These are phyloP conservation scores for Agrotis segetum DNA, from an alignment of 2,888 invertebrate genomes.

Conservation along the genomic window DNA sequence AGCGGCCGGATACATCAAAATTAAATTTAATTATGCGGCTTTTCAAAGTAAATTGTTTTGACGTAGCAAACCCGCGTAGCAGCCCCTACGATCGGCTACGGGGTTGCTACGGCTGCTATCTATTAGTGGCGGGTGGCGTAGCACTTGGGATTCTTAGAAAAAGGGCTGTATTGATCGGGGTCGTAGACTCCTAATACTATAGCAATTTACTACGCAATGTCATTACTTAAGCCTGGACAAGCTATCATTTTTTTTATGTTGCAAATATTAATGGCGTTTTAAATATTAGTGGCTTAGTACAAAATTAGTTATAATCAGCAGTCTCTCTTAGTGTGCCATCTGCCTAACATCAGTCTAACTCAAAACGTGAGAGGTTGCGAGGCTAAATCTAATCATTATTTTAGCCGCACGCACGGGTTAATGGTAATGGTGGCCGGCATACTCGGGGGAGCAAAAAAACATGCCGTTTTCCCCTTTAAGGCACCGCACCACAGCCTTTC, in stretches of 20 bases:
- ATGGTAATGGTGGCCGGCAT: slow-evolving; percentile 75
- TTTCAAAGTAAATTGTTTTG: neutral
- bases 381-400: slow-evolving; percentile 72
- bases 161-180: neutral
- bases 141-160: neutral
- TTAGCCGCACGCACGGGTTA: slow-evolving; percentile 72
- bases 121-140: neutral
- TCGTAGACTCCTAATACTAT: neutral
- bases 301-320: neutral
- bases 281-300: too few relatives aligned
- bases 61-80: slow-evolving; percentile 20
- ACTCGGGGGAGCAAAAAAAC: slow-evolving; percentile 80
- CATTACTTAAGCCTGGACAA: too few relatives aligned
- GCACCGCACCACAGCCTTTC: slow-evolving; percentile 85
- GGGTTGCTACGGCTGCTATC: neutral
- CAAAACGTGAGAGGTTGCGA: slow-evolving; percentile 56
- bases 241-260: too few relatives aligned
- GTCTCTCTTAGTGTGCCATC: slow-evolving; percentile 15
- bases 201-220: neutral
- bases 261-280: too few relatives aligned
- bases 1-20: neutral
- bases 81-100: slow-evolving; percentile 7
- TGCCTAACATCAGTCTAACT: slow-evolving; percentile 32
- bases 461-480: slow-evolving; percentile 84
- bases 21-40: neutral